Percentiles rank a stretch among this genome's conserved stretches.
Evolutionary conservation across 2,113 vertebrate species (phyloP).

Genomic region (Cynopterus brachyotis): DNA sequence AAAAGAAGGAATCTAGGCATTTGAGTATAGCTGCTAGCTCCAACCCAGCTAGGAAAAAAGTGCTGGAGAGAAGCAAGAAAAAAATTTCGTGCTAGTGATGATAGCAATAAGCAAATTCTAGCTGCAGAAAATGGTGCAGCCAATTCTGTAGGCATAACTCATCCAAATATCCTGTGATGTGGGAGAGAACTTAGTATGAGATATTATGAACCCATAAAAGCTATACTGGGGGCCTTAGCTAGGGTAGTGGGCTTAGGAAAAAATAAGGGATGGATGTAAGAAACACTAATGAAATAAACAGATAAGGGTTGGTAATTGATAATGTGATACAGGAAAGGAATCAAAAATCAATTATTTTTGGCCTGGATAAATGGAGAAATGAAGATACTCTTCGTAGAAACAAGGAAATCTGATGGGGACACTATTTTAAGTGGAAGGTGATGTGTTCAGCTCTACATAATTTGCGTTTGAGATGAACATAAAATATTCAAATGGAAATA

Average conservation of each 20-base stretch:
- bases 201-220: neutral
- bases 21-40: neutral
- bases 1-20: neutral
- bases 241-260: neutral
- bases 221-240: neutral
- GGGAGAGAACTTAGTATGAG: neutral
- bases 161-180: neutral
- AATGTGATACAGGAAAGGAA: neutral
- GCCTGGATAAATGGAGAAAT: neutral
- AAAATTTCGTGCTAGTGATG: neutral
- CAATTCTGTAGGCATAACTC: neutral
- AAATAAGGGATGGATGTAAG: neutral
- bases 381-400: conserved; percentile 3
- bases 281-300: neutral
- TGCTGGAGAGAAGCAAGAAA: neutral
- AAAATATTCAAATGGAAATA: conserved; percentile 28
- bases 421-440: neutral
- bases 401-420: neutral
- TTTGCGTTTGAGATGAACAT: neutral
- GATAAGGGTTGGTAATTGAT: neutral
- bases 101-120: neutral
- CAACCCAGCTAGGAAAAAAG: neutral
- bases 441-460: neutral
- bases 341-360: conserved; percentile 14
- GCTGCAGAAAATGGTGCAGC: neutral